Evolutionary conservation across 2,888 invertebrate genomes (phyloP).

Genomic region (Chloromyia formosa): DNA sequence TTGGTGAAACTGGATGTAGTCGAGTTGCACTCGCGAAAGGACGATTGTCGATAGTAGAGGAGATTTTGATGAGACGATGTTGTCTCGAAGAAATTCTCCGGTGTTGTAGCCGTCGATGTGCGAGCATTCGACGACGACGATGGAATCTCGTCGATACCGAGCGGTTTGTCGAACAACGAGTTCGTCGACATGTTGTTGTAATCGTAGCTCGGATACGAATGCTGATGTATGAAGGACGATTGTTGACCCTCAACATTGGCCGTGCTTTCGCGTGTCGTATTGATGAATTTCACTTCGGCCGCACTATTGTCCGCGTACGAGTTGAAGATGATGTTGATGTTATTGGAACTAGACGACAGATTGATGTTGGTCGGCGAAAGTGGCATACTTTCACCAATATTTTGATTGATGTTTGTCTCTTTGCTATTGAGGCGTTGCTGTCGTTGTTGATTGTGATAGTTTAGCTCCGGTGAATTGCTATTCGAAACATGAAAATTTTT

Average conservation of each 20-base stretch:
- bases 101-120: conserved; percentile 48
- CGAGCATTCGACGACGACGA: conserved; percentile 51
- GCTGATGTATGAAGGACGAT: conserved; percentile 59
- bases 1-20: conserved; percentile 50
- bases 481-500: conserved; percentile 58
- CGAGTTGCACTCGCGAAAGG: conserved; percentile 53
- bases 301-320: conserved; percentile 57
- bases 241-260: conserved; percentile 57
- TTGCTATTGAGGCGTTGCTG: conserved; percentile 57
- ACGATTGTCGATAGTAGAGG: conserved; percentile 51
- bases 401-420: conserved; percentile 63
- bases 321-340: conserved; percentile 62
- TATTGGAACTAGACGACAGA: conserved; percentile 62
- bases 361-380: conserved; percentile 60
- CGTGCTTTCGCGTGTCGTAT: conserved; percentile 55
- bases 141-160: conserved; percentile 60
- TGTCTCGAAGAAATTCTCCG: conserved; percentile 51
- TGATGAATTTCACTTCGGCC: conserved; percentile 62
- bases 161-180: conserved; percentile 60
- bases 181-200: conserved; percentile 64
- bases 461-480: conserved; percentile 24
- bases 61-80: conserved; percentile 58
- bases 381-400: conserved; percentile 50
- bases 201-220: conserved; percentile 61
- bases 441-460: conserved; percentile 1